These are phyloP conservation scores for Hydropsyche tenuis DNA, from an alignment of 1,140 invertebrate genomes.

Conservation along the genomic window DNA sequence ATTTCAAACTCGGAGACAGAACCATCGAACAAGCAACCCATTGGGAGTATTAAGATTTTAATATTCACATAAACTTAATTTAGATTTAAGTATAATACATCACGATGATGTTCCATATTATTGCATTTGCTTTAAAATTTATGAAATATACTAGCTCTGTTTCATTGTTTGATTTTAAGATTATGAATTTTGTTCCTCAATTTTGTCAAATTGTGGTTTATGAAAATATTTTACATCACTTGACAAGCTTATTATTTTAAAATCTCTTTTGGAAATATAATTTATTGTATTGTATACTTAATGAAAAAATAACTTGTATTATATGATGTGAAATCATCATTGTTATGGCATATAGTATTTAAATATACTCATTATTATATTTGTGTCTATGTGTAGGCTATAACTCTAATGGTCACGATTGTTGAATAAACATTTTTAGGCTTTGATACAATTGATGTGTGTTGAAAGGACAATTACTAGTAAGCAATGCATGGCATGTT, in stretches of 20 bases:
- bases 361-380: constrained; percentile 25
- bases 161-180: constrained; percentile 7
- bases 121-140: constrained; percentile 6
- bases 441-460: constrained; percentile 7
- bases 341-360: constrained; percentile 7
- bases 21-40: constrained; percentile 83
- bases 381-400: constrained; percentile 22
- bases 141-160: background rate
- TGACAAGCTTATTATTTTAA: background rate
- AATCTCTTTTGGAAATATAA: background rate
- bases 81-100: background rate
- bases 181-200: constrained; percentile 1
- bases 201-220: constrained; percentile 16
- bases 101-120: constrained; percentile 10
- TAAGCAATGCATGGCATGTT: constrained; percentile 22
- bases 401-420: constrained; percentile 1
- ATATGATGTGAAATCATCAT: constrained; percentile 11
- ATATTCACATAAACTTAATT: background rate
- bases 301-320: background rate
- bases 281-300: background rate
- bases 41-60: constrained; percentile 84
- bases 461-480: background rate
- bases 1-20: constrained; percentile 82
- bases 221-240: background rate
- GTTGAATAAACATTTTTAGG: constrained; percentile 13